Conservation (phyloP, 2,888 invertebrate genomes). For the Troglohyphantes excavatus region DNA sequence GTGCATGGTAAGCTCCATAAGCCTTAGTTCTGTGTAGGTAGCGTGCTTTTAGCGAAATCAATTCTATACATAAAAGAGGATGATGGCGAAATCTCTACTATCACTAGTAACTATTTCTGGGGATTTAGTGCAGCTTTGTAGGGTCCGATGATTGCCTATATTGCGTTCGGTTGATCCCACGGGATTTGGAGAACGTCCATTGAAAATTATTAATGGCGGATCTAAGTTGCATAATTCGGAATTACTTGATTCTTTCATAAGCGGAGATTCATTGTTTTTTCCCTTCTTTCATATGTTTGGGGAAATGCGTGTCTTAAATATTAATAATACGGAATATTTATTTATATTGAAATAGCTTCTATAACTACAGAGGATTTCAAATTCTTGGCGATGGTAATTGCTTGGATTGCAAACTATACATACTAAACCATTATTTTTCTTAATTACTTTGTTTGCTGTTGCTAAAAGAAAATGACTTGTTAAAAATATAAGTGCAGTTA, state of each 20-base stretch:
- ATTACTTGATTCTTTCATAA: neutral
- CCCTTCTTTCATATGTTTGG: no score
- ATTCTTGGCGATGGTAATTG: no score
- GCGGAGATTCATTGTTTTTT: no score
- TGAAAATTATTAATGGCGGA: neutral
- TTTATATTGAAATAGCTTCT: no score
- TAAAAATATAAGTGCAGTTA: no score
- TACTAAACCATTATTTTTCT: no score
- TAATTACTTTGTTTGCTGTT: no score
- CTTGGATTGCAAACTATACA: no score
- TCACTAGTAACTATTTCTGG: neutral
- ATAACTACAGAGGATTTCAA: no score
- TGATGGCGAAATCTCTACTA: neutral
- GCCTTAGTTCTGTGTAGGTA: neutral
- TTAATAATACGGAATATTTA: no score
- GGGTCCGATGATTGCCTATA: slow-evolving; percentile 5
- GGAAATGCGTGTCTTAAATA: no score
- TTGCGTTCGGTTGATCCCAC: neutral
- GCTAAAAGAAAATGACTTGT: no score
- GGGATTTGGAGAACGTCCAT: neutral
- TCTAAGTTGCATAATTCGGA: neutral
- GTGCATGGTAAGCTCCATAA: neutral
- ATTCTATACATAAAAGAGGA: neutral
- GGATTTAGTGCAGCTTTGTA: neutral
- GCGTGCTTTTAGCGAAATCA: neutral